Evolutionary conservation across 1,140 invertebrate genomes (phyloP), one percentile per base, ranked within the genome.

Genomic region (Branchinecta lindahli): DNA sequence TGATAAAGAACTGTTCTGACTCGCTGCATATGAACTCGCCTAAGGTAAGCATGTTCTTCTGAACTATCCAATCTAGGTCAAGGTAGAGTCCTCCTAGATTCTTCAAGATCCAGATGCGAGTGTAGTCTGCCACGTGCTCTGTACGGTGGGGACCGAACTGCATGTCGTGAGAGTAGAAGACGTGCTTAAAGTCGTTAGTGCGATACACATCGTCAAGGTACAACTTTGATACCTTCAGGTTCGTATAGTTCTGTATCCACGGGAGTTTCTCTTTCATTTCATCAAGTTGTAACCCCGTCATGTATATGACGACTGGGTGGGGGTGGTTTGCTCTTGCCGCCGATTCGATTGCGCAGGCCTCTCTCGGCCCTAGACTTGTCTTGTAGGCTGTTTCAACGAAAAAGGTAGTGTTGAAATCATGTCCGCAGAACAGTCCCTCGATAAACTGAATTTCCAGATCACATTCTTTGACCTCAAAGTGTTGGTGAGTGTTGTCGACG

Each of bases 391-490:
- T 61, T 20, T 61, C 52, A 1, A 61, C 18, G 52, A 61, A 61
- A 61, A 61, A 61, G 6, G 52, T 61, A 15, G 52, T 61, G 18
- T 61, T 61, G 52, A 61, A 61, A 61, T 61, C 52, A 61, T 61
- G 52, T 33, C 33, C 33, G 33, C 33, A 33, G 33, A 33, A 33
- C 5, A 33, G 33, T 33, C 33, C 33, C 33, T 33, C 33, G 33
- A 33, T 33, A 33, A 33, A 33, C 5, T 33, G 33, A 5, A 3
- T 33, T 33, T 33, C 33, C 33, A 33, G 1, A 33, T 33, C 5
- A 5, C 33, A 33, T 33, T 33, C 33, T 33, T 33, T 33, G 33
- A 33, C 33, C 33, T 33, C 33, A 5, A 33, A 33, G 33, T 33
- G 33, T 33, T 33, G 33, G 33, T 33, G 33, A 5, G 33, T 33